Conservation (phyloP, 2,113 vertebrate species). For the Neomonachus schauinslandi region DNA sequence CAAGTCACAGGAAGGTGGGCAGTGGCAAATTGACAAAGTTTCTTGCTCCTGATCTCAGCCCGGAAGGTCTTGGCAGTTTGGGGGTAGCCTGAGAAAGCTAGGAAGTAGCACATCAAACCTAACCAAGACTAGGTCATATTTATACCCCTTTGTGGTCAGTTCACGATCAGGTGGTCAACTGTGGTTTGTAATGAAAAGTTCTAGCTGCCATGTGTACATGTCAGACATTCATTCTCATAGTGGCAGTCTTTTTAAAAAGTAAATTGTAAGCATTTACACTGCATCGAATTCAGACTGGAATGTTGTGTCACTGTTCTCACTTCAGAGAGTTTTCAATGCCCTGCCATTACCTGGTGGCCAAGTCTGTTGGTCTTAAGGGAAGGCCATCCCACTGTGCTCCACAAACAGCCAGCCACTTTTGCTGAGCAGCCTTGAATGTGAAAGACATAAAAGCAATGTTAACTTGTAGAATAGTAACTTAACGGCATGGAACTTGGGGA, state of each 20-base stretch:
- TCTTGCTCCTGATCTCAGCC: neutral
- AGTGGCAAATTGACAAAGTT: neutral
- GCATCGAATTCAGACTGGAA: neutral
- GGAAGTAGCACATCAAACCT: neutral
- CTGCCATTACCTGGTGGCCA: neutral
- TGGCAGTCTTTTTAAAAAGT: neutral
- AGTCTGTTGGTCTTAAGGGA: neutral
- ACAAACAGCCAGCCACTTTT: neutral
- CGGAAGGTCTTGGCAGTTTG: neutral
- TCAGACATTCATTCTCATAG: neutral
- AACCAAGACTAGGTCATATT: neutral
- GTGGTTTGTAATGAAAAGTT: neutral
- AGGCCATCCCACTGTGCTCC: neutral
- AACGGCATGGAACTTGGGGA: neutral
- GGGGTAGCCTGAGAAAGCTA: neutral
- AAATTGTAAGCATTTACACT: neutral
- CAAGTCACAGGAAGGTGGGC: neutral
- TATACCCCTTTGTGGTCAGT: neutral
- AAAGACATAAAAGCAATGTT: conserved; percentile 18
- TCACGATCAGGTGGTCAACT: neutral
- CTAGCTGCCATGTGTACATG: neutral
- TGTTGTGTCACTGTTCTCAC: neutral
- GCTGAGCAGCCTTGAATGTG: conserved; percentile 15
- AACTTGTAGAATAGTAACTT: neutral
- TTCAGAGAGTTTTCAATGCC: neutral